Evolutionary conservation across 2,797 vertebrate genomes (phyloP).

Genomic region (Rachycentron canadum): DNA sequence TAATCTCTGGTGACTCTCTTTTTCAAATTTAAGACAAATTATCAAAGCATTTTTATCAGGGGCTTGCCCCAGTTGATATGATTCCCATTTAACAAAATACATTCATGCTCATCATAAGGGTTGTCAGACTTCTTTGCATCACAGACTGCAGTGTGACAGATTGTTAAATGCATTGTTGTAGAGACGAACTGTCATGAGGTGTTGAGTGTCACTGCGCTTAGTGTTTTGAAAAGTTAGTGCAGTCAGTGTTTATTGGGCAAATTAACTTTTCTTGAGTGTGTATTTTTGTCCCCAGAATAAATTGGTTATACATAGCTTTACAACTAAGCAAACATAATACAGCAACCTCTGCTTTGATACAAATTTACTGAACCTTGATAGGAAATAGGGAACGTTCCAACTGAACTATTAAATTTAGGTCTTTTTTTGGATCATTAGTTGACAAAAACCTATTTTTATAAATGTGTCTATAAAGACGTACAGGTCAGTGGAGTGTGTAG

Average conservation of each 20-base stretch:
- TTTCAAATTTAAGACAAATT: not conserved
- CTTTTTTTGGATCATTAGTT: slow-evolving; percentile 10
- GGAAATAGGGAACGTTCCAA: not conserved
- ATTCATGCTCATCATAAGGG: slow-evolving; percentile 13
- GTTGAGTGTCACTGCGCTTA: not conserved
- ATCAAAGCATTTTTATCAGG: not conserved
- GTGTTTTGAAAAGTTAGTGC: slow-evolving; percentile 9
- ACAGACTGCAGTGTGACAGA: not conserved
- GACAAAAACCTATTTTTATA: slow-evolving; percentile 10
- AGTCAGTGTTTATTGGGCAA: slow-evolving; percentile 11
- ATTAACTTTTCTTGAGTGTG: slow-evolving; percentile 9
- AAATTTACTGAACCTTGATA: not conserved
- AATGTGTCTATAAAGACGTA: not conserved
- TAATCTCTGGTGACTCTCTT: not conserved
- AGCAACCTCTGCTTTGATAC: not conserved
- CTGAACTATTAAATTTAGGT: not conserved
- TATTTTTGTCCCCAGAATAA: slow-evolving; percentile 4
- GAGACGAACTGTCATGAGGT: slow-evolving; percentile 12
- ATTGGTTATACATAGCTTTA: not conserved
- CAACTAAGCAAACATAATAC: not conserved
- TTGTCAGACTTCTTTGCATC: slow-evolving; percentile 5
- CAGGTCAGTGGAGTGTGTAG: not conserved
- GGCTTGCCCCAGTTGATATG: not conserved
- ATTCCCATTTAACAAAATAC: slow-evolving; percentile 15
- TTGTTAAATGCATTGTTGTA: slow-evolving; percentile 16